Evolutionary conservation across 30 jellyfish, hydroid and myxozoan genomes (phyloP).

Genomic region (Aurelia sp.): DNA sequence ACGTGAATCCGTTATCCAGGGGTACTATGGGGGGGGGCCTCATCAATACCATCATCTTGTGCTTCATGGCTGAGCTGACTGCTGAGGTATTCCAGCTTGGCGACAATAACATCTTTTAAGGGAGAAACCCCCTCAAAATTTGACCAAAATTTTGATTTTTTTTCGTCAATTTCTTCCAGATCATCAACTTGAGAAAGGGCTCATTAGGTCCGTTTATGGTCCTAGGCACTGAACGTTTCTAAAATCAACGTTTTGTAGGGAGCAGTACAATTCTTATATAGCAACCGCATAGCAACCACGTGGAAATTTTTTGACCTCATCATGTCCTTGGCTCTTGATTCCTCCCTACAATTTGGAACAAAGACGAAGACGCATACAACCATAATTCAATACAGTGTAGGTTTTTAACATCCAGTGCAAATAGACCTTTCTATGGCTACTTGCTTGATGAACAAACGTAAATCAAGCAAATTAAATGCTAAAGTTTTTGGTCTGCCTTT

Average conservation of each 20-base stretch:
- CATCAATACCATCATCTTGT: too few species aligned
- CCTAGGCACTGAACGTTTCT: not conserved
- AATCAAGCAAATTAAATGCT: too few species aligned
- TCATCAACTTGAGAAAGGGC: not conserved
- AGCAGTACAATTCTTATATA: not conserved
- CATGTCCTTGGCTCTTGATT: not conserved
- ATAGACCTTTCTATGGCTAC: too few species aligned
- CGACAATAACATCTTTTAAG: too few species aligned
- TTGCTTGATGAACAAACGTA: too few species aligned
- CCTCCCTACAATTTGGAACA: not conserved
- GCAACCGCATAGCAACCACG: conserved; percentile 26
- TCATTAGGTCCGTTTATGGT: not conserved
- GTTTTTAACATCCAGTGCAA: too few species aligned
- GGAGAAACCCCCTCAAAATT: conserved; percentile 29
- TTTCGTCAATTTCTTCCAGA: not conserved
- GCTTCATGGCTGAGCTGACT: too few species aligned
- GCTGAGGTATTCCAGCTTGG: too few species aligned
- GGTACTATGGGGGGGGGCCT: too few species aligned
- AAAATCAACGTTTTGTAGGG: not conserved
- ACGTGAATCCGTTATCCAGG: too few species aligned
- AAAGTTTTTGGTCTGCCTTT: too few species aligned
- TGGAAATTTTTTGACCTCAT: not conserved
- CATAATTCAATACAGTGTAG: too few species aligned
- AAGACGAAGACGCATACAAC: not conserved
- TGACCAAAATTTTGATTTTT: not conserved